phyloP scores from a whole-genome alignment of 1,140 invertebrate species.

The Lordiphosa clarofinis region DNA sequence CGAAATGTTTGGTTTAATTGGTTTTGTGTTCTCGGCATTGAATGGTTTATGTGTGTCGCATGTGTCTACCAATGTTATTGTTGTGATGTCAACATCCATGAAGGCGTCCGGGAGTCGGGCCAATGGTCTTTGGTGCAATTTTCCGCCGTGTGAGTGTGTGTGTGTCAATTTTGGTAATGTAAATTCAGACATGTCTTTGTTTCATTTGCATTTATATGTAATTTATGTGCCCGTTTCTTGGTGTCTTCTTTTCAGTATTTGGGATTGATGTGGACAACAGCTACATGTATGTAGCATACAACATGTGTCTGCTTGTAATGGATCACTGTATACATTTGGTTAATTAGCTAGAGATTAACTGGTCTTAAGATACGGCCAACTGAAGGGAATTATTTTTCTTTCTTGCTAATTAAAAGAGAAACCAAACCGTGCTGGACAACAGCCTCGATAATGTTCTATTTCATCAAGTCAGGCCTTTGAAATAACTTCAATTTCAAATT shows the following conservation, averaged over 20 bases:
- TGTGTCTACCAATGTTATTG: conserved; percentile 29
- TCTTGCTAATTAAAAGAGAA: too few species aligned
- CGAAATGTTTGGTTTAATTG: conserved; percentile 76
- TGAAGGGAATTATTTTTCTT: neutral
- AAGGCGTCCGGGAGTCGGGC: neutral
- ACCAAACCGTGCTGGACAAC: too few species aligned
- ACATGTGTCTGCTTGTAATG: conserved; percentile 12
- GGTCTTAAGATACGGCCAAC: neutral
- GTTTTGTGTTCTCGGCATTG: conserved; percentile 62
- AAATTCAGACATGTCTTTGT: conserved; percentile 49
- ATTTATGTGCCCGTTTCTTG: conserved; percentile 35
- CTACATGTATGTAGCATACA: neutral
- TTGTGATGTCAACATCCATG: conserved; percentile 22
- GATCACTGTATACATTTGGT: conserved; percentile 30
- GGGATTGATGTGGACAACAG: conserved; percentile 27
- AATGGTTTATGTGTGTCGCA: conserved; percentile 49
- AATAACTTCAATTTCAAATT: too few species aligned
- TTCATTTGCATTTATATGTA: conserved; percentile 46
- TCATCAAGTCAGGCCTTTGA: too few species aligned
- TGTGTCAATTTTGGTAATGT: conserved; percentile 55
- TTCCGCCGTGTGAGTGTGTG: conserved; percentile 34
- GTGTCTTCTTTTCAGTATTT: neutral
- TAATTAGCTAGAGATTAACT: conserved; percentile 29
- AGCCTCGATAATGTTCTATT: too few species aligned
- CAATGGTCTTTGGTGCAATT: conserved; percentile 32